These are phyloP conservation scores for Marisa cornuarietis DNA, from an alignment of 1,140 invertebrate genomes.

Conservation along the genomic window DNA sequence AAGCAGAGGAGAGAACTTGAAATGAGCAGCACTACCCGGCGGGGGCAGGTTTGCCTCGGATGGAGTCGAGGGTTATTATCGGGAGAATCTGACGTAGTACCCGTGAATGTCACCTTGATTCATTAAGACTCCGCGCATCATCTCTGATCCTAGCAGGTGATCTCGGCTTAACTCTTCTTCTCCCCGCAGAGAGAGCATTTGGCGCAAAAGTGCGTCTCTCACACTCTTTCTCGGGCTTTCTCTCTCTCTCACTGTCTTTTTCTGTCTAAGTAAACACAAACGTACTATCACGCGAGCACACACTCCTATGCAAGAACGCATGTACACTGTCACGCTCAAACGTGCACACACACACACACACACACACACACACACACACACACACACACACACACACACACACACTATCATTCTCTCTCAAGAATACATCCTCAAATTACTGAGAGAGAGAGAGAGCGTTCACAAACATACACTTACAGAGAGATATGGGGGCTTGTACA, in stretches of 20 bases:
- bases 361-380: too few relatives aligned
- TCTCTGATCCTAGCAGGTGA: not conserved
- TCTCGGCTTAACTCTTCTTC: not conserved
- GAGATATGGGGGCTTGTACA: not conserved
- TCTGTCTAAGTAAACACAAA: not conserved
- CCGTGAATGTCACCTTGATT: not conserved
- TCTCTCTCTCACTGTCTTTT: too few relatives aligned
- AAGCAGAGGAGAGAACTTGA: too few relatives aligned
- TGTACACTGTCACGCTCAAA: not conserved
- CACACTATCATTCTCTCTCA: not conserved
- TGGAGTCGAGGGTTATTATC: not conserved
- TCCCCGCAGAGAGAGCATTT: not conserved
- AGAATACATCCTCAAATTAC: not conserved
- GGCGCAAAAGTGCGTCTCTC: too few relatives aligned
- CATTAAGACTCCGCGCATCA: not conserved
- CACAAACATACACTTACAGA: slow-evolving; percentile 9
- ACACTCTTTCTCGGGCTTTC: too few relatives aligned
- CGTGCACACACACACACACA: too few relatives aligned
- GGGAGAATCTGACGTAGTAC: not conserved
- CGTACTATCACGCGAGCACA: not conserved
- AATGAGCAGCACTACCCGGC: too few relatives aligned
- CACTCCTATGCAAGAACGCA: not conserved
- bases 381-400: too few relatives aligned
- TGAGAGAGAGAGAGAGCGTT: not conserved
- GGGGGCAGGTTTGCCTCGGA: not conserved